Evolutionary conservation across 2,797 vertebrate genomes (phyloP).

Genomic region (Enteromius trimaculatus): DNA sequence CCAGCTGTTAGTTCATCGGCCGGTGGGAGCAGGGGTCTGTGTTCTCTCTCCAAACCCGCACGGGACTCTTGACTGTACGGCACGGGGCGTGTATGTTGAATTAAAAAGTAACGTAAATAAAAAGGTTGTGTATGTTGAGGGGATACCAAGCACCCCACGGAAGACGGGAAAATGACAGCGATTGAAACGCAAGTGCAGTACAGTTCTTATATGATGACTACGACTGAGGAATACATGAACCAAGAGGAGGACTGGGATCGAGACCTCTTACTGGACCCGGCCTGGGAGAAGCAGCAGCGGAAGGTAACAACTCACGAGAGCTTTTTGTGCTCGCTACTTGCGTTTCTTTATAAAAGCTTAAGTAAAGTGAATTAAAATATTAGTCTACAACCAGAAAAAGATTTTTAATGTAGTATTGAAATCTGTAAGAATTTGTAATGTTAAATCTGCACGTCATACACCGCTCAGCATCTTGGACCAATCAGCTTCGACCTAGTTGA

Average conservation of each 20-base stretch:
- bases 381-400: neutral
- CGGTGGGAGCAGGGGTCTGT: slow-evolving; percentile 54
- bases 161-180: slow-evolving; percentile 58
- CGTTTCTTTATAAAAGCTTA: neutral
- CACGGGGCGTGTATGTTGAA: slow-evolving; percentile 51
- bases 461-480: neutral
- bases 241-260: slow-evolving; percentile 82
- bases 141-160: slow-evolving; percentile 50
- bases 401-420: neutral
- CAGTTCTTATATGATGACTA: slow-evolving; percentile 61
- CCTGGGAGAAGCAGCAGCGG: slow-evolving; percentile 82
- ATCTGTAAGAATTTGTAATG: neutral
- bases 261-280: slow-evolving; percentile 79
- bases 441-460: neutral
- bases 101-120: slow-evolving; percentile 35
- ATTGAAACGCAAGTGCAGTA: slow-evolving; percentile 63
- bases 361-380: neutral
- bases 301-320: slow-evolving; percentile 67
- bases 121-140: slow-evolving; percentile 41
- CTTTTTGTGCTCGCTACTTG: neutral
- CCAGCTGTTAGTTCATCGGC: slow-evolving; percentile 57
- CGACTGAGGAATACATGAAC: slow-evolving; percentile 73
- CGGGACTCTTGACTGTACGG: slow-evolving; percentile 37
- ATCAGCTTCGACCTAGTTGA: neutral
- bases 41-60: slow-evolving; percentile 33